A percentile compares a stretch with the other conserved stretches of the same genome.
Evolutionary conservation across 2,113 vertebrate species (phyloP).

Genomic region (Chamaea fasciata): DNA sequence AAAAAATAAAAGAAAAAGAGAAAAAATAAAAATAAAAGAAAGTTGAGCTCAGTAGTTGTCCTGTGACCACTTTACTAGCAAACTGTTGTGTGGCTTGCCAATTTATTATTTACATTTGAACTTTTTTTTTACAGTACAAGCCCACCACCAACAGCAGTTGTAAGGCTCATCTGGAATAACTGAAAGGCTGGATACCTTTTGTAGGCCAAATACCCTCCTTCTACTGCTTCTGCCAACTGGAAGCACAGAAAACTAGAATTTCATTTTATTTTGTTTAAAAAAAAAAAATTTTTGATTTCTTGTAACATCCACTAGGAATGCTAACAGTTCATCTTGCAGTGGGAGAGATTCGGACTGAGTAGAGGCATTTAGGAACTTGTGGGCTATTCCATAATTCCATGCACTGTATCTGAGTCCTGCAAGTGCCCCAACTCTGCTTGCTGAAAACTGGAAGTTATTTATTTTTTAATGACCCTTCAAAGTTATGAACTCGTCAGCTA

Average conservation of each 20-base stretch:
- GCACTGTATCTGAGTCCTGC: constrained; percentile 74
- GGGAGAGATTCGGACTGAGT: constrained; percentile 80
- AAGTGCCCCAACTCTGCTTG: constrained; percentile 85
- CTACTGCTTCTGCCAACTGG: constrained; percentile 82
- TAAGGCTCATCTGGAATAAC: constrained; percentile 86
- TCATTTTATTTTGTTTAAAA: constrained; percentile 79
- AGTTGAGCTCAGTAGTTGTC: constrained; percentile 47
- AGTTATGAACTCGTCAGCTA: constrained; percentile 89
- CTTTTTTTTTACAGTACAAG: constrained; percentile 85
- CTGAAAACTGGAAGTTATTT: constrained; percentile 94
- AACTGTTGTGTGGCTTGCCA: constrained; percentile 67
- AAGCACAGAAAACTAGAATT: constrained; percentile 83
- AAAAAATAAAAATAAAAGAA: neutral
- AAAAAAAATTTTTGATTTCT: constrained; percentile 68
- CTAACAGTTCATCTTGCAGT: constrained; percentile 91
- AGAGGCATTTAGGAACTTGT: constrained; percentile 78
- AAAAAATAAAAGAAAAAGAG: neutral
- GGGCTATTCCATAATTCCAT: constrained; percentile 76
- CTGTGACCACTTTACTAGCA: constrained; percentile 64
- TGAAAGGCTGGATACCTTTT: constrained; percentile 83
- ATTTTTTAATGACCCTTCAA: constrained; percentile 93
- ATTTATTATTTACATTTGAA: constrained; percentile 71
- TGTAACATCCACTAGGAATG: constrained; percentile 91
- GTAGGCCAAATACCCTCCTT: constrained; percentile 74
- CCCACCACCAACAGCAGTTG: constrained; percentile 99